Evolutionary conservation across 1,140 invertebrate genomes (phyloP).

Genomic region (Pinna nobilis): DNA sequence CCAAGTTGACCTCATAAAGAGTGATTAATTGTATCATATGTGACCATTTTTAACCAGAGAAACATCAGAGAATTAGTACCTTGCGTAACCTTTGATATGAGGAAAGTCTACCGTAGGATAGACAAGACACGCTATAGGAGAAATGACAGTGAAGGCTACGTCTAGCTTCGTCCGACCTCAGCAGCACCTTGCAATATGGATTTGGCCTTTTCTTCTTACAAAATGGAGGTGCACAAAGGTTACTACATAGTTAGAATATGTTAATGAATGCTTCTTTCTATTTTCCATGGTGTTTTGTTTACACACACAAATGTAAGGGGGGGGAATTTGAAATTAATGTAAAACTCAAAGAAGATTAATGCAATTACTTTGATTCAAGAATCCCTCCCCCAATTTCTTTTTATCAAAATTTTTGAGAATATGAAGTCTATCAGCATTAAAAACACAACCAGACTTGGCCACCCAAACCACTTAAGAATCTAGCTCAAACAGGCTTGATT

Average conservation of each 20-base stretch:
- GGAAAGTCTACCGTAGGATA: constrained; percentile 13
- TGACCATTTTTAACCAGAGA: too few species aligned
- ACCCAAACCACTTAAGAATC: too few species aligned
- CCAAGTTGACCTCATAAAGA: too few species aligned
- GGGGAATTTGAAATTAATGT: neutral
- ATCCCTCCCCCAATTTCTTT: too few species aligned
- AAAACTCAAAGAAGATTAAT: neutral
- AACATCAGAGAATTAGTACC: too few species aligned
- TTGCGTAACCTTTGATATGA: neutral
- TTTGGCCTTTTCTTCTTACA: constrained; percentile 1
- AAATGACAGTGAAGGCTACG: constrained; percentile 9
- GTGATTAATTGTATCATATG: too few species aligned
- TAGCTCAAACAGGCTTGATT: too few species aligned
- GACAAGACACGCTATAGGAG: constrained; percentile 1
- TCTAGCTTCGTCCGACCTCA: neutral
- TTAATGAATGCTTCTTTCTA: neutral
- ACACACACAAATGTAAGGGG: neutral
- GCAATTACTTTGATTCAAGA: too few species aligned
- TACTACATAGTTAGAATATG: neutral
- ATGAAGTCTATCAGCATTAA: too few species aligned
- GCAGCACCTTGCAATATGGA: neutral
- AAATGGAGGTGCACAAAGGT: neutral
- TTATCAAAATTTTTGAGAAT: too few species aligned
- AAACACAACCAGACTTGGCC: too few species aligned
- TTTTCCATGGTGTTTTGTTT: neutral